Percentiles rank a stretch among this genome's conserved stretches.
Conservation (phyloP, 2,888 invertebrate species). For the Tachina grossa region DNA sequence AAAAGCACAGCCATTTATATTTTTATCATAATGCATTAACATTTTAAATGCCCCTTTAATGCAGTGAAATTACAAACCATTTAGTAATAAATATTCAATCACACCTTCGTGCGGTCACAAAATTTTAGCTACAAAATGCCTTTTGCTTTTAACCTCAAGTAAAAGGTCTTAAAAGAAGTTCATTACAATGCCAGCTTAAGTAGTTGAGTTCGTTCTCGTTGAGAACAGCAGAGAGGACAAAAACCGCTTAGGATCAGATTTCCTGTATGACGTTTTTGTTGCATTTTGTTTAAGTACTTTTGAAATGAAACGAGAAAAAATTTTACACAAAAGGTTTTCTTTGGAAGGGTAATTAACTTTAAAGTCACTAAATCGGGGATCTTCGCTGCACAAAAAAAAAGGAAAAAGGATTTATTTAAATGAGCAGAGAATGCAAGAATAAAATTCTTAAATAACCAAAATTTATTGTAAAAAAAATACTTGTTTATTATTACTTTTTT, state of each 20-base stretch:
- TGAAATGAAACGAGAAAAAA: neutral
- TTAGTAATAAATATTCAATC: slow-evolving; percentile 46
- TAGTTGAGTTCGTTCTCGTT: slow-evolving; percentile 27
- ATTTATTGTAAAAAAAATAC: slow-evolving; percentile 25
- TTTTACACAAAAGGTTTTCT: neutral
- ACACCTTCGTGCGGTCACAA: slow-evolving; percentile 30
- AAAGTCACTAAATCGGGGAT: slow-evolving; percentile 22
- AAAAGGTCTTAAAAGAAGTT: slow-evolving; percentile 37
- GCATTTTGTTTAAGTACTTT: slow-evolving; percentile 11
- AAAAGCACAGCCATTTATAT: slow-evolving; percentile 33
- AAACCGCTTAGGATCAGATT: slow-evolving; percentile 52
- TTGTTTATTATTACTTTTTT: slow-evolving; percentile 12
- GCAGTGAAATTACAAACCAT: slow-evolving; percentile 24
- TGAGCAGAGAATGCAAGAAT: neutral
- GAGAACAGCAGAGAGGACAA: slow-evolving; percentile 12
- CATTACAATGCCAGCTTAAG: slow-evolving; percentile 6
- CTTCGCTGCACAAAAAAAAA: neutral
- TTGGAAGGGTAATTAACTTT: slow-evolving; percentile 43
- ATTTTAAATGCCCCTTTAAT: neutral
- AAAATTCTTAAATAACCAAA: slow-evolving; percentile 17
- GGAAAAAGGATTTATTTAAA: neutral
- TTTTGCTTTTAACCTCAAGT: slow-evolving; percentile 36
- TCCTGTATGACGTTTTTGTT: slow-evolving; percentile 45
- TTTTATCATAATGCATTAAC: slow-evolving; percentile 14
- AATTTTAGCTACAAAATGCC: slow-evolving; percentile 20